Evolutionary conservation across 2,113 vertebrate genomes (phyloP).

Genomic region (Gallinago paraguaiae): DNA sequence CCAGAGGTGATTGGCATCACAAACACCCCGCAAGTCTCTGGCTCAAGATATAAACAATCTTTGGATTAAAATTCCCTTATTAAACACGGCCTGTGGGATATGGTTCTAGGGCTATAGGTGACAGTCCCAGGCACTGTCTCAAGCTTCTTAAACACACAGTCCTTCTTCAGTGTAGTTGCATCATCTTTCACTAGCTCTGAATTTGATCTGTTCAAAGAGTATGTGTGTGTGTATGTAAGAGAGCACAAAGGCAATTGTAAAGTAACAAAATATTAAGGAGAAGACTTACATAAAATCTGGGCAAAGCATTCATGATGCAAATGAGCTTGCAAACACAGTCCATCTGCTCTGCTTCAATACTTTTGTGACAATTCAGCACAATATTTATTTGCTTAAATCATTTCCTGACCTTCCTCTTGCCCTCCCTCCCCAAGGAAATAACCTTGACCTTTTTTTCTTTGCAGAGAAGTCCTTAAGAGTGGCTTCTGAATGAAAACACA

Average conservation of each 20-base stretch:
- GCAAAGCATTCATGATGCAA: background rate
- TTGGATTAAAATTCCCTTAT: background rate
- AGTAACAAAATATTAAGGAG: background rate
- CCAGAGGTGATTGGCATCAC: background rate
- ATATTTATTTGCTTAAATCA: conserved; percentile 12
- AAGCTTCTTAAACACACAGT: background rate
- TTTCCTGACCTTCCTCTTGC: conserved; percentile 1
- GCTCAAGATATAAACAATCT: background rate
- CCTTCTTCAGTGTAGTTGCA: background rate
- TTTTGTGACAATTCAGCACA: background rate
- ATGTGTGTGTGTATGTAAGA: background rate
- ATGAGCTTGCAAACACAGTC: background rate
- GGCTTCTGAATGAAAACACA: background rate
- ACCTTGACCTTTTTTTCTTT: background rate
- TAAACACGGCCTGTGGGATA: background rate
- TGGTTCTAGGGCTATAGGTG: background rate
- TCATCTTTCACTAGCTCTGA: background rate
- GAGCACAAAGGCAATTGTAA: background rate
- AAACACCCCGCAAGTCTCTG: background rate
- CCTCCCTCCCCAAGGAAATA: conserved; percentile 2
- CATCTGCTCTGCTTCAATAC: conserved; percentile 6
- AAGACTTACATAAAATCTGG: background rate
- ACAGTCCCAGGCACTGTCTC: background rate
- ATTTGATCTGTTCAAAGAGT: background rate
- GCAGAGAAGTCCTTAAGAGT: background rate